A percentile compares a stretch with the other conserved stretches of the same genome.
These are phyloP conservation scores for Drosophila mayaguana DNA, from an alignment of 2,888 invertebrate species.

Conservation along the genomic window DNA sequence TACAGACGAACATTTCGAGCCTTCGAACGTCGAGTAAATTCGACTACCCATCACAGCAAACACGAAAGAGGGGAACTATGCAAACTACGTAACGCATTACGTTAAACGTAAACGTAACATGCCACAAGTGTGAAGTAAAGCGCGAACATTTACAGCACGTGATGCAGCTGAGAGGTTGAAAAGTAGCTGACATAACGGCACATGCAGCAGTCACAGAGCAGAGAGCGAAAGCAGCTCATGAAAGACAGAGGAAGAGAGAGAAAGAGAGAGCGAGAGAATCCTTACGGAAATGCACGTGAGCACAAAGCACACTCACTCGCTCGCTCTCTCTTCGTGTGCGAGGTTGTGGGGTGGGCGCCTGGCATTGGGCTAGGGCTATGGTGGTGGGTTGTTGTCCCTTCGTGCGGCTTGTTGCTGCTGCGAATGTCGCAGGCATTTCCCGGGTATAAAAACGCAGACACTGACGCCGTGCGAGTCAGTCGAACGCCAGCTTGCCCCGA, in stretches of 20 bases:
- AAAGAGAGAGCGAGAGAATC: conserved; percentile 19
- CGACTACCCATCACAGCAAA: conserved; percentile 27
- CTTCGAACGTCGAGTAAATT: conserved; percentile 24
- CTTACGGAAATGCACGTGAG: conserved; percentile 52
- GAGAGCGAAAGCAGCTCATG: conserved; percentile 1
- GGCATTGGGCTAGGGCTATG: conserved; percentile 59
- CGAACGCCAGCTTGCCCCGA: conserved; percentile 52
- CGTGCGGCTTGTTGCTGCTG: conserved; percentile 39
- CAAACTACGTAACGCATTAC: conserved; percentile 28
- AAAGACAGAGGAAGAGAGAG: conserved; percentile 13
- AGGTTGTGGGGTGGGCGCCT: conserved; percentile 42
- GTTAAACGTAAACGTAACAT: conserved; percentile 50
- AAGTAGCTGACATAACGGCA: conserved; percentile 71
- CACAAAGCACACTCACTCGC: neutral
- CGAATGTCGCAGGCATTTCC: conserved; percentile 54
- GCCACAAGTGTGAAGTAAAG: conserved; percentile 72
- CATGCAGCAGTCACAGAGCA: conserved; percentile 34
- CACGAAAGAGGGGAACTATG: conserved; percentile 18
- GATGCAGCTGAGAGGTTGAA: conserved; percentile 55
- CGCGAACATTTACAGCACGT: conserved; percentile 65
- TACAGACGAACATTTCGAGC: conserved; percentile 20
- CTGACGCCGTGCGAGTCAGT: conserved; percentile 63
- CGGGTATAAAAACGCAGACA: conserved; percentile 72
- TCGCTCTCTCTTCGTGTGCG: conserved; percentile 3
- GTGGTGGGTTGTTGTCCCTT: conserved; percentile 47